Evolutionary conservation across 2,113 vertebrate species (phyloP).

Genomic region (Verasper variegatus): DNA sequence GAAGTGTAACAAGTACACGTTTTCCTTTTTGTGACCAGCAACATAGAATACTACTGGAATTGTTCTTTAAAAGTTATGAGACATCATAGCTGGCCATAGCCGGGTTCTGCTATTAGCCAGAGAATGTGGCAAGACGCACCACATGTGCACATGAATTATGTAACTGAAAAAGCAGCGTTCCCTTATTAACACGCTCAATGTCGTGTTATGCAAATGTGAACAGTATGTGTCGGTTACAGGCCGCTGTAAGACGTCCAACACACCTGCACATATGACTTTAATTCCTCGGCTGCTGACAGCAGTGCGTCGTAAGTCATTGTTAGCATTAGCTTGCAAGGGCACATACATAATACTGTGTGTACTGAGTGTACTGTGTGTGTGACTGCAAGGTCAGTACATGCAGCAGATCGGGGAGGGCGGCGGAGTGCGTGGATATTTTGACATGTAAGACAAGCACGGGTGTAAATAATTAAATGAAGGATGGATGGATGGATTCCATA

Average conservation of each 20-base stretch:
- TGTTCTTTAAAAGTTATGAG: too few relatives aligned
- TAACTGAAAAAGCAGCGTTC: conserved; percentile 8
- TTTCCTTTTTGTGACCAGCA: neutral
- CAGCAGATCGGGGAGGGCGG: neutral
- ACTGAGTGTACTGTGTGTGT: too few relatives aligned
- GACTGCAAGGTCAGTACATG: neutral
- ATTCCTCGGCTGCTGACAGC: conserved; percentile 24
- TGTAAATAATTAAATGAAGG: neutral
- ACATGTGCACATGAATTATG: conserved; percentile 33
- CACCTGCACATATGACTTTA: neutral
- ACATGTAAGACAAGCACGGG: too few relatives aligned
- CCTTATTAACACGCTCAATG: neutral
- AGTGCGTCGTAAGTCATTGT: neutral
- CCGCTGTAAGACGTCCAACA: neutral
- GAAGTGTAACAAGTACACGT: neutral
- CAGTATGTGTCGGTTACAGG: conserved; percentile 7
- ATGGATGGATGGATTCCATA: neutral
- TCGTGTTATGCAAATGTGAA: conserved; percentile 1
- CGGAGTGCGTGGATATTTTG: neutral
- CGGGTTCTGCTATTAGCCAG: too few relatives aligned
- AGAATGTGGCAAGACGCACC: neutral
- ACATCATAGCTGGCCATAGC: too few relatives aligned
- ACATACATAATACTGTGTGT: neutral
- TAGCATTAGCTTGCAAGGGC: neutral
- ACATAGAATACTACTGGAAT: neutral